Base-by-base conservation (phyloP, 92 coral and sea anemone species). In the Palythoa caribaeorum region DNA sequence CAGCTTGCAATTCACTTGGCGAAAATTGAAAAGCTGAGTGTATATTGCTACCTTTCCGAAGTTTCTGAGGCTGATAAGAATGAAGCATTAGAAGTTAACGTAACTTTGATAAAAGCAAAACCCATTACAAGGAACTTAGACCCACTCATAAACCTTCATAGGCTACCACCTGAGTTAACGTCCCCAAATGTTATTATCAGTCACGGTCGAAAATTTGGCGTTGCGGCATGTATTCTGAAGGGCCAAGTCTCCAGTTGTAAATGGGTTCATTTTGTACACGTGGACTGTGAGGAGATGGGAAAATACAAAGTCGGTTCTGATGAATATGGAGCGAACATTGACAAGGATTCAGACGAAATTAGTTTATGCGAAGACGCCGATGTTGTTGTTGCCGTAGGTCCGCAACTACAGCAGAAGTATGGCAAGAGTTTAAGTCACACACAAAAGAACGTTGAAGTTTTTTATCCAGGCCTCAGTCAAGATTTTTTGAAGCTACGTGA, bases 381-480 rank as follows among this genome's bases (percentile, higher is more conserved):
- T 28, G 28, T 28, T 28, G 28, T 28, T 28, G 28, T 28, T 28
- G 28, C 28, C 28, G 28, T 28, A 28, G 28, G 28, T 28, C 28
- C 28, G 28, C 28, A 28, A 28, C 28, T 28, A 28, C 28, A 28
- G 28, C 28, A 28, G 0, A 87, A 79, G 78, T 87, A 79, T 77
- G 11, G 15, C 53, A 38, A 3, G 7, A 5, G 44, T n/a, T 78
- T 87, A 19, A 0, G 0, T 10, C 17, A 28, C 16, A 53, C 77
- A 39, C 36, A 16, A 2, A 16, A 9, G 9, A 3, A 28, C 2
- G 89, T 87, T 3, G 13, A 60, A 9, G 21, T 16, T 5, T 63
- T 87, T 4, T 77, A n/a, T 7, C 90, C 90, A 51, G 85, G 90
- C 51, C 80, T 78, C 2, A 51, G 73, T 73, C 77, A 78, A 38